These are phyloP conservation scores for Empidonax traillii DNA, from an alignment of 2,113 vertebrate genomes.

Conservation along the genomic window DNA sequence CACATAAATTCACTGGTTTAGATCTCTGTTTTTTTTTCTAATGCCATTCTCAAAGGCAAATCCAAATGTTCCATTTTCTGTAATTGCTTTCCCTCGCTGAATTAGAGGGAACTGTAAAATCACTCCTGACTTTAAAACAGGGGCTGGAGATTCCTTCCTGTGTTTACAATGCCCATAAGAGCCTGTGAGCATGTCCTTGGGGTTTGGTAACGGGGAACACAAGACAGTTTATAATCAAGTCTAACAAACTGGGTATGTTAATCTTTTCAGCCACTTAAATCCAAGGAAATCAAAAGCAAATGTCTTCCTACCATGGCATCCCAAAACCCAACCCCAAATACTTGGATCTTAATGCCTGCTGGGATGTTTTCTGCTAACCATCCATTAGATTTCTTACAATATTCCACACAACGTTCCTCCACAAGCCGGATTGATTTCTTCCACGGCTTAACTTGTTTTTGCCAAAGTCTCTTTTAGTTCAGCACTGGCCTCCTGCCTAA, in stretches of 20 bases:
- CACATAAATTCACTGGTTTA: background rate
- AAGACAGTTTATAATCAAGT: background rate
- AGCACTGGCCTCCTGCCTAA: conserved; percentile 52
- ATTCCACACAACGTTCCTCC: background rate
- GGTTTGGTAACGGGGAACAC: background rate
- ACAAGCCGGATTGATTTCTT: conserved; percentile 23
- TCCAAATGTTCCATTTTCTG: background rate
- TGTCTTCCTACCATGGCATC: conserved; percentile 31
- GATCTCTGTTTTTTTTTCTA: background rate
- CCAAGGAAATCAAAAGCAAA: conserved; percentile 61
- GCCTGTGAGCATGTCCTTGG: background rate
- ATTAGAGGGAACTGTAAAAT: background rate
- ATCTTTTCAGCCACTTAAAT: conserved; percentile 45
- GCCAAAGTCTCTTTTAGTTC: conserved; percentile 52
- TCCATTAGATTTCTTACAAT: background rate
- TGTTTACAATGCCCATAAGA: background rate
- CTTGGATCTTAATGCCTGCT: conserved; percentile 12
- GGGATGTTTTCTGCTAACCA: conserved; percentile 23
- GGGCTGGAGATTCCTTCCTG: background rate
- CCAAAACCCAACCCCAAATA: conserved; percentile 3
- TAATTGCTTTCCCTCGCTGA: background rate
- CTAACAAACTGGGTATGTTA: conserved; percentile 25
- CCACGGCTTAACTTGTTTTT: conserved; percentile 55
- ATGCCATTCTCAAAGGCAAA: background rate
- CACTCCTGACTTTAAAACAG: background rate